Evolutionary conservation across 2,888 invertebrate genomes (phyloP), one percentile per base, ranked within the genome.

Genomic region (Ennomos erosarius): DNA sequence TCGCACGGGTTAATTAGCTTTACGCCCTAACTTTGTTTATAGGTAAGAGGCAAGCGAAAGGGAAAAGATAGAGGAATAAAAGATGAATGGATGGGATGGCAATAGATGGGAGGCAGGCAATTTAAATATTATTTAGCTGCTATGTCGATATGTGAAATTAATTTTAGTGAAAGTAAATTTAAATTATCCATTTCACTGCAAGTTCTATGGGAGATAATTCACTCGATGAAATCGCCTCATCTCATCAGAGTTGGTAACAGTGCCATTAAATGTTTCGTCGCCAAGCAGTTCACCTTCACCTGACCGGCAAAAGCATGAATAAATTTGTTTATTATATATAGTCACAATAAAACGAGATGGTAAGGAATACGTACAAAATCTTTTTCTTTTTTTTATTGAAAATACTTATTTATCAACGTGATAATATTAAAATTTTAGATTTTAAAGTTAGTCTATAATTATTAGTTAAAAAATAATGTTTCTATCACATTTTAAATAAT

Each of bases 231-330:
- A 52, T 51, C n/a, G 40, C 43, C 34, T 11, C 12, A 44, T 39
- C 34, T 10, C 55, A 64, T 65, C 54, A 62, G 16, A 54, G 62
- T 62, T 59, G 55, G 60, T 63, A 69, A 68, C 71, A 71, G 68
- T 46, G 26, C 26, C 26, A 26, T 26, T 26, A 26, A 61, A 33
- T 54, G 60, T 69, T 63, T 63, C 58, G 54, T 61, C 50, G 65
- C 46, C 46, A 69, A 79, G 77, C 51, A 64, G 84, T 80, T 84
- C 68, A 77, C 83, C 84, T 84, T 84, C 82, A 74, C 73, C 67
- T 54, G 54, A 54, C 71, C 54, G 65, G 57, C 67, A 60, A 52
- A 56, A 49, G 50, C 65, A 64, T 65, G 59, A 45, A 62, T 56
- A 9, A 16, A n/a, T n/a, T n/a, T n/a, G 16, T 34, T 35, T 38